Evolutionary conservation across 2,797 vertebrate genomes (phyloP), one percentile per base, ranked within the genome.

Genomic region (Lophotriccus pileatus): DNA sequence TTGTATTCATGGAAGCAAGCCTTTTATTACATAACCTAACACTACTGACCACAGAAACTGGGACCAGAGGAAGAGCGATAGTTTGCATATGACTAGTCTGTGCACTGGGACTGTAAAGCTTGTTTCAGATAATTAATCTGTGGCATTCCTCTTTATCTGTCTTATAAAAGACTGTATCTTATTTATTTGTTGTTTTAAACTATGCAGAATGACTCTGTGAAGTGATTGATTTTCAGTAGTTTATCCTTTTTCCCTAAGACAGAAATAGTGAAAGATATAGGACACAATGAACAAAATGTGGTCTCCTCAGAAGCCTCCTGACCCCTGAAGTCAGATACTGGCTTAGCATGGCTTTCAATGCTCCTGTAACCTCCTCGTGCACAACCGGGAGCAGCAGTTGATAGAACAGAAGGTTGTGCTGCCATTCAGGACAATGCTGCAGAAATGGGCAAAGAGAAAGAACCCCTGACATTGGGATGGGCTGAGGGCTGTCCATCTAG

Each of bases 301-400:
- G 52, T 34, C 34, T 70, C 14, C 5, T 5, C 47, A 24, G 59
- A 64, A 89, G 25, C 13, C 49, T 83, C 39, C 30, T 44, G 58
- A 67, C 20, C 43, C 16, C 16, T 64, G 41, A 85, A 91, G 28
- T 64, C 37, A 68, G 60, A 5, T 36, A 7, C 28, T 64, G 66
- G 14, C 15, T 88, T 53, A 63, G 60, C 63, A 39, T 4, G 1
- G 8, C 25, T 87, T 87, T 63, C 46, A 79, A 0, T 9, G 5
- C 53, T 78, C 18, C 12, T 0, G 0, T 49, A 36, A 49, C 14
- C 24, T 53, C n/a, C 66, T 39, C 1, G 0, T 69, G 59, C 30
- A 73, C n/a, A 92, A 43, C 8, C 20, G 36, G 10, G 36, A 47
- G 24, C 11, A 59, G 34, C 72, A 49, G 30, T 16, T 55, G 36